Base-by-base conservation (phyloP, 2,797 vertebrate species). In the Poecilia wingei region DNA sequence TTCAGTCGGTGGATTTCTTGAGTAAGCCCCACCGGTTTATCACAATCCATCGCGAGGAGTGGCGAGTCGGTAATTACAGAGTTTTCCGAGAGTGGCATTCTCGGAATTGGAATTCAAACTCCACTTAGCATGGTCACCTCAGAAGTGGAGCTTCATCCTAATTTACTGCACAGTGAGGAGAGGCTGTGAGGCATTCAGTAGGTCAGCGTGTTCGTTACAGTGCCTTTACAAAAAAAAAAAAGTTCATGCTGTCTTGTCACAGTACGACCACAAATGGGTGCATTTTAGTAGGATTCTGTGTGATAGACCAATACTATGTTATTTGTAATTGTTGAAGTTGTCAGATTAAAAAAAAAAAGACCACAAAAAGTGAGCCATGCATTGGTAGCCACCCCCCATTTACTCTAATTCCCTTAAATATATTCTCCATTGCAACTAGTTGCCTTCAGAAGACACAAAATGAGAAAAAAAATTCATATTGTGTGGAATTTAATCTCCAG, bases 11-110 rank as follows among this genome's bases (percentile, higher is more conserved):
- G 94, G 91, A 93, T 92, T 94, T 88, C 89, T 90, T 90, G 93
- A 95, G 92, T 90, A 93, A 92, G 91, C 93, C 86, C 86, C 55
- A 78, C 81, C 53, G 92, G 92, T 95, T 96, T 96, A 95, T 96
- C 94, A 88, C 91, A 93, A 95, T 94, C 93, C 93, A 93, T 94
- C 92, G 83, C 79, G 47, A 88, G 87, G 83, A 91, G 90, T 69
- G 78, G 84, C 90, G 93, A 93, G 88, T 88, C 51, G n/a, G 91
- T 93, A 94, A 95, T 96, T 95, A 95, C 94, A 91, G 92, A 94
- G 87, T 91, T 91, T 87, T 86, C 80, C 77, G 88, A 83, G 88
- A 94, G 92, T 91, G 88, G 88, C 87, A 88, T 91, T 92, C 87
- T 88, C 75, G 89, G 89, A 92, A 93, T 89, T 91, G 92, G 87